phyloP scores from a whole-genome alignment of 1,140 invertebrate genomes.

The Schlechtendalia chinensis region DNA sequence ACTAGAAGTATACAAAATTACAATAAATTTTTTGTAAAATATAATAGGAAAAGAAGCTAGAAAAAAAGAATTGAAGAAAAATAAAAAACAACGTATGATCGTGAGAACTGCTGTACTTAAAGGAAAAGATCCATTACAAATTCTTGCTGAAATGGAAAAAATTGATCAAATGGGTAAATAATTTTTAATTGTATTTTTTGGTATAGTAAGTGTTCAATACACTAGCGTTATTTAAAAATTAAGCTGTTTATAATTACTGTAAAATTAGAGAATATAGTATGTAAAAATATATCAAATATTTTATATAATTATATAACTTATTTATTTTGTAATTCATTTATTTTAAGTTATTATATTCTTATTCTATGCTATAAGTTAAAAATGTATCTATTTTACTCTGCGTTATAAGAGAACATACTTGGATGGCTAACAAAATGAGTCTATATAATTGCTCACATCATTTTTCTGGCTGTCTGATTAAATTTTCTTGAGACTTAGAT shows the following conservation, averaged over 20 bases:
- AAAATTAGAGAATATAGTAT: no score
- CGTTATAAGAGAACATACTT: no score
- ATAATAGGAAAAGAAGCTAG: constrained; percentile 89
- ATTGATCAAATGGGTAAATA: constrained; percentile 94
- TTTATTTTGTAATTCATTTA: no score
- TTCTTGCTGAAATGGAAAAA: constrained; percentile 93
- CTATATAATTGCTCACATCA: no score
- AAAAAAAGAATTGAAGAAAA: constrained; percentile 97
- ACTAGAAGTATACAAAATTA: constrained; percentile 16
- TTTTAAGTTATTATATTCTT: no score
- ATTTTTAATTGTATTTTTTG: neutral
- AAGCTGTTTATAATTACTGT: neutral
- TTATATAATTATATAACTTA: no score
- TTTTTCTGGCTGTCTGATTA: no score
- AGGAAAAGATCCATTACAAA: constrained; percentile 93
- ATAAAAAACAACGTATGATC: constrained; percentile 93
- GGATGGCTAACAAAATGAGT: no score
- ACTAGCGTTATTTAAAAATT: neutral
- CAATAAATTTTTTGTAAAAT: constrained; percentile 46
- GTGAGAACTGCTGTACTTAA: constrained; percentile 95
- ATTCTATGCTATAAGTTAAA: no score
- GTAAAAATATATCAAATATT: no score
- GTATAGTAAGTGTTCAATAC: neutral
- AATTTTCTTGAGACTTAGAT: no score
- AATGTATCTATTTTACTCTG: no score